Base-by-base conservation (phyloP, 2,113 vertebrate species). In the Barnardius zonarius region DNA sequence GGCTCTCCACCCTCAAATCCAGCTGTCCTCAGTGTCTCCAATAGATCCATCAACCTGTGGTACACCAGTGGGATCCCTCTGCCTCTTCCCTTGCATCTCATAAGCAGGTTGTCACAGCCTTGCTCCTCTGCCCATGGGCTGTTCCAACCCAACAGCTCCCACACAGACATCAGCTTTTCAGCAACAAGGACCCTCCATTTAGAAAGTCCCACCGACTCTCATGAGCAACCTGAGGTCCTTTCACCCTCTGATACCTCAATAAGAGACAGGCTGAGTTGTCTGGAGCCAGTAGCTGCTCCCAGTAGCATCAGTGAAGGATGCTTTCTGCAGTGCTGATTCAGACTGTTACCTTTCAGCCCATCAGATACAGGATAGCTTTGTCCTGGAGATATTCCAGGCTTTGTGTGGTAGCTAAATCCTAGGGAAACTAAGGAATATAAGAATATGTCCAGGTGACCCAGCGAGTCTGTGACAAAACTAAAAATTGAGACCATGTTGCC, bases 31-130 rank as follows among this genome's bases (percentile, higher is more conserved):
- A 15, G 43, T 0, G 12, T 43, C 73, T 61, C 52, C 39, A 19
- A 0, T 0, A 73, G 57, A 25, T 18, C 46, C 46, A 10, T 2
- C n/a, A 35, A 1, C 9, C 0, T 0, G 5, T 13, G 16, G 13
- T 17, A 24, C 44, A n/a, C 1, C 25, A 9, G 7, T 4, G 37
- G 48, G 18, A 17, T 88, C 54, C 33, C 37, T 52, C 43, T 68
- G 43, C 12, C 35, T 31, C 11, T 35, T 25, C 16, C 20, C 31
- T 62, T n/a, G 3, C 23, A 3, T 3, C 20, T 30, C 6, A 13
- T 3, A 27, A 64, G 25, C 48, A 61, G n/a, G 17, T 20, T 69
- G 35, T 17, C 33, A 28, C 59, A 41, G 1, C 16, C 37, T 70
- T 61, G 8, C 10, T 20, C 55, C 27, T 63, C n/a, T 68, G 37